Evolutionary conservation across 2,797 vertebrate genomes (phyloP).

Genomic region (Pseudochirops cupreus): DNA sequence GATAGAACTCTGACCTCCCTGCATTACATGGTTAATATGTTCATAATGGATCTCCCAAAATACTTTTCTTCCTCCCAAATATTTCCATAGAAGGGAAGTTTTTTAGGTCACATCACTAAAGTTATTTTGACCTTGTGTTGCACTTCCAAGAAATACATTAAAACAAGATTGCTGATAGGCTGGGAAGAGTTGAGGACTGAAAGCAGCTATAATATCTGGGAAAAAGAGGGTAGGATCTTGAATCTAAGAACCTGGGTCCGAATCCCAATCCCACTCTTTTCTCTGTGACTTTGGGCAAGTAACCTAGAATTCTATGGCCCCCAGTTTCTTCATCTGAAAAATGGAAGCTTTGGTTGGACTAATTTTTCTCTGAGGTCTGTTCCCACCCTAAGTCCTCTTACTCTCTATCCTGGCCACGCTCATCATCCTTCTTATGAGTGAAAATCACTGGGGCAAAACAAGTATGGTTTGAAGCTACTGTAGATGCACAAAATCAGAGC

Average conservation of each 20-base stretch:
- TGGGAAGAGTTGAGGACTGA: constrained; percentile 32
- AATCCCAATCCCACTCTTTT: background rate
- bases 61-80: background rate
- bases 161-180: constrained; percentile 44
- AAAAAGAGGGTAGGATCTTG: background rate
- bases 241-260: background rate
- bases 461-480: background rate
- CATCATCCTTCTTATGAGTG: background rate
- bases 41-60: constrained; percentile 23
- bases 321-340: background rate
- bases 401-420: background rate
- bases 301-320: background rate
- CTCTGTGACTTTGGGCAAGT: background rate
- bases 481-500: background rate
- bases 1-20: background rate
- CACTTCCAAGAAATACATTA: constrained; percentile 60
- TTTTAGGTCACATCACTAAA: constrained; percentile 49
- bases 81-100: constrained; percentile 46
- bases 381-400: background rate
- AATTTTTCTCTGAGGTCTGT: background rate
- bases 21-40: background rate
- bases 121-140: constrained; percentile 38
- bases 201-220: background rate
- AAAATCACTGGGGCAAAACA: background rate
- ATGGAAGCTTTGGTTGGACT: background rate